A percentile compares a stretch with the other conserved stretches of the same genome.
These are phyloP conservation scores for Sapajus apella DNA, from an alignment of 2,113 vertebrate genomes.

Conservation along the genomic window DNA sequence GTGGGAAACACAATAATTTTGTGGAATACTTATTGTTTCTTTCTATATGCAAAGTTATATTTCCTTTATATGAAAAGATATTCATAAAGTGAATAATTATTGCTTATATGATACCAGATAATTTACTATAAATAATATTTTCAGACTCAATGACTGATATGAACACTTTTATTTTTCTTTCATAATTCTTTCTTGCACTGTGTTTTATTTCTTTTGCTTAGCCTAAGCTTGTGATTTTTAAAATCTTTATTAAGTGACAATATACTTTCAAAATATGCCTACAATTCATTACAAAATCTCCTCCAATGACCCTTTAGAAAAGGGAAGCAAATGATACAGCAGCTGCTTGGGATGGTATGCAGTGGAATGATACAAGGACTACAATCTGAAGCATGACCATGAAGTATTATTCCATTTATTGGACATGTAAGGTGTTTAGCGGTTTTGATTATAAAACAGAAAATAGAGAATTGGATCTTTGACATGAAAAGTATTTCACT, in stretches of 20 bases:
- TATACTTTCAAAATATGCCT: background rate
- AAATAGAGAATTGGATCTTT: slow-evolving; percentile 57
- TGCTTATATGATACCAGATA: background rate
- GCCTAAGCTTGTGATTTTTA: background rate
- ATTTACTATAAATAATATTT: background rate
- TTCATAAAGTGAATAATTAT: background rate
- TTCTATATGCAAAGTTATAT: background rate
- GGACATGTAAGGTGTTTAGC: slow-evolving; percentile 11
- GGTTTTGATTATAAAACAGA: slow-evolving; percentile 48
- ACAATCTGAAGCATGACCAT: background rate
- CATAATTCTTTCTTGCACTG: background rate
- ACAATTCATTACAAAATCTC: background rate
- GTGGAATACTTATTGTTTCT: background rate
- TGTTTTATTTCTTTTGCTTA: background rate
- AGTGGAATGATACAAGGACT: background rate
- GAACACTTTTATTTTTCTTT: background rate
- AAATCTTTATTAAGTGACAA: background rate
- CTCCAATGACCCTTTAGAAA: background rate
- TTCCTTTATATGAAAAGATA: background rate
- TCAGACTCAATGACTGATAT: background rate
- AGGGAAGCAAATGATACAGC: background rate
- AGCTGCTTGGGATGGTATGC: background rate
- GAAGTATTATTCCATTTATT: slow-evolving; percentile 51
- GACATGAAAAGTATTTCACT: slow-evolving; percentile 55
- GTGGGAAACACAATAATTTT: background rate